Conservation (phyloP, 2,888 invertebrate genomes). For the Chrysotoxum bicinctum region DNA sequence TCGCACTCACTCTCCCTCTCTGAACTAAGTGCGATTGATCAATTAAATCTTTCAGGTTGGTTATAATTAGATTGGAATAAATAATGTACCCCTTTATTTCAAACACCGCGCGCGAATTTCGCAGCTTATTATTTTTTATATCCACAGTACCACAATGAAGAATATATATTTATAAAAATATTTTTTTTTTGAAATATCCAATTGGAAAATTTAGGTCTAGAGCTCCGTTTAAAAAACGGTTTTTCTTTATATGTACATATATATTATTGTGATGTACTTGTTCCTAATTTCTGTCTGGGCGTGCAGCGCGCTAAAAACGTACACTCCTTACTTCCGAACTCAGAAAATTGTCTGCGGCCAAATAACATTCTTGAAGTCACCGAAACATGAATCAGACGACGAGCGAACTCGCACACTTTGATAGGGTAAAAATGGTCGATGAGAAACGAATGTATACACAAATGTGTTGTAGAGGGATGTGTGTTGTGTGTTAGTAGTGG, state of each 20-base stretch:
- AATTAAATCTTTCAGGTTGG: conserved; percentile 10
- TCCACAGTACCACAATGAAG: neutral
- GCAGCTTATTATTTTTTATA: neutral
- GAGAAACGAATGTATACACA: conserved; percentile 11
- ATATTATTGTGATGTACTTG: conserved; percentile 11
- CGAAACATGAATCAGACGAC: conserved; percentile 65
- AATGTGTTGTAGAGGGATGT: neutral
- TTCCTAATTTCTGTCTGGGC: conserved; percentile 31
- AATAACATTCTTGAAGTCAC: conserved; percentile 69
- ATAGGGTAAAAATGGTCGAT: conserved; percentile 48
- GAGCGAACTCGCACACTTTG: conserved; percentile 46
- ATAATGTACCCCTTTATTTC: neutral
- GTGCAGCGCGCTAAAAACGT: conserved; percentile 56
- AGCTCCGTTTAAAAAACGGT: neutral
- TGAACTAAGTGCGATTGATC: conserved; percentile 29
- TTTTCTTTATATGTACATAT: no score
- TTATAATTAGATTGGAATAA: conserved; percentile 8
- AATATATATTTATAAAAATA: neutral
- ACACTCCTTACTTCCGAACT: conserved; percentile 66
- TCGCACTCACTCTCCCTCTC: neutral
- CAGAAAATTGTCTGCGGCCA: conserved; percentile 67
- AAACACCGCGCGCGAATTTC: conserved; percentile 37
- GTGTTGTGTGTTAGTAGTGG: neutral
- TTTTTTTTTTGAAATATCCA: conserved; percentile 32
- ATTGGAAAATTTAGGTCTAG: conserved; percentile 14